Evolutionary conservation across 2,888 invertebrate species (phyloP).

Genomic region (Cheilosia urbana): DNA sequence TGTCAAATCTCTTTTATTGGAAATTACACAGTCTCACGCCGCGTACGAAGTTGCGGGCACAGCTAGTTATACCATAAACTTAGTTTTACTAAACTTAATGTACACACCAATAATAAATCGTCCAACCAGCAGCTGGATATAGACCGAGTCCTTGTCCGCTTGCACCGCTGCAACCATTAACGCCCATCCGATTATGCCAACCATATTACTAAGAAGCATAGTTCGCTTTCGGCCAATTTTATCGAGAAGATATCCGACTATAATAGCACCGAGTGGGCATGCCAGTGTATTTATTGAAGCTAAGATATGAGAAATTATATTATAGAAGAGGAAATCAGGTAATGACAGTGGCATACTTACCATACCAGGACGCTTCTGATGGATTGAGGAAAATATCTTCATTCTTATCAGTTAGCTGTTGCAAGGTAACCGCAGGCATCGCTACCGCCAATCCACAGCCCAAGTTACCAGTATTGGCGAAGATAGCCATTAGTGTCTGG

Average conservation of each 20-base stretch:
- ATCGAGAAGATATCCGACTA: slow-evolving; percentile 82
- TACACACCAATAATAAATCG: slow-evolving; percentile 79
- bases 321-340: neutral
- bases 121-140: slow-evolving; percentile 80
- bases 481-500: slow-evolving; percentile 80
- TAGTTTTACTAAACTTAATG: too few species aligned
- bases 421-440: slow-evolving; percentile 82
- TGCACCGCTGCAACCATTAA: slow-evolving; percentile 80
- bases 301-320: slow-evolving; percentile 51
- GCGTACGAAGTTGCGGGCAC: too few species aligned
- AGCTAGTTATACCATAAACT: too few species aligned
- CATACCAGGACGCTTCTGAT: slow-evolving; percentile 82
- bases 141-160: slow-evolving; percentile 79
- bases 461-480: slow-evolving; percentile 82
- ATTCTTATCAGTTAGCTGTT: slow-evolving; percentile 79
- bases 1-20: too few species aligned
- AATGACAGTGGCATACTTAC: slow-evolving; percentile 76
- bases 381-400: slow-evolving; percentile 79
- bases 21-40: too few species aligned
- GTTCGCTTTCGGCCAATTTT: slow-evolving; percentile 82
- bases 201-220: slow-evolving; percentile 81
- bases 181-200: slow-evolving; percentile 82
- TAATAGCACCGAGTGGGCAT: slow-evolving; percentile 82
- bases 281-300: slow-evolving; percentile 83
- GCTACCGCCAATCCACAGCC: slow-evolving; percentile 83